These are phyloP conservation scores for Reinhardtius hippoglossoides DNA, from an alignment of 2,113 vertebrate genomes.

Conservation along the genomic window DNA sequence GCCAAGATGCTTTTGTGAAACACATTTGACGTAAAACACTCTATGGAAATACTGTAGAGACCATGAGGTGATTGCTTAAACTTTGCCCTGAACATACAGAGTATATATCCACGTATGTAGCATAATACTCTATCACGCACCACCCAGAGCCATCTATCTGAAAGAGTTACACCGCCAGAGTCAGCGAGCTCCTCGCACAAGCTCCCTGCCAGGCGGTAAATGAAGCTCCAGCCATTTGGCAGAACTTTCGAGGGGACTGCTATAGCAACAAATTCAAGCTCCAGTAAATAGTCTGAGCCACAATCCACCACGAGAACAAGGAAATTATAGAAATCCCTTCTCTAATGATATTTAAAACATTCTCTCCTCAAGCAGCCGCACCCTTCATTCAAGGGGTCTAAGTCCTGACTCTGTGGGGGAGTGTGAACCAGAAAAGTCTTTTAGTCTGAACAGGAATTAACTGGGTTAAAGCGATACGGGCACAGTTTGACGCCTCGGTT, in stretches of 20 bases:
- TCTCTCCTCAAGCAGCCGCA: constrained; percentile 7
- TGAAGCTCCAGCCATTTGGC: constrained; percentile 48
- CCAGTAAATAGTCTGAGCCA: constrained; percentile 55
- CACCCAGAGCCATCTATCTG: constrained; percentile 34
- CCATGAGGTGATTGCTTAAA: neutral
- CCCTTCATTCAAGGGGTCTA: constrained; percentile 19
- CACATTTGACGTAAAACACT: constrained; percentile 14
- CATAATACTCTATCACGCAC: constrained; percentile 16
- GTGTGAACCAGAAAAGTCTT: neutral
- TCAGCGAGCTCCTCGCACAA: constrained; percentile 5
- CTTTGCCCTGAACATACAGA: constrained; percentile 5
- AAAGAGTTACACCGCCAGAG: constrained; percentile 39
- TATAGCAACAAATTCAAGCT: constrained; percentile 48
- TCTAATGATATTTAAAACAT: constrained; percentile 28
- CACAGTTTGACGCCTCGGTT: constrained; percentile 42
- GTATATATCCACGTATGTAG: neutral
- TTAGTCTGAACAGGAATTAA: constrained; percentile 42
- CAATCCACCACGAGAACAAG: neutral
- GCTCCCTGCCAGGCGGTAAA: constrained; percentile 54
- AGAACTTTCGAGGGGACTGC: constrained; percentile 33
- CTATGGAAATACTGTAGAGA: constrained; percentile 6
- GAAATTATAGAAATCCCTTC: constrained; percentile 38
- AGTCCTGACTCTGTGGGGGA: constrained; percentile 13
- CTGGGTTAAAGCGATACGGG: constrained; percentile 40
- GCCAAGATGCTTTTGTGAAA: constrained; percentile 29